Evolutionary conservation across 2,797 vertebrate species (phyloP), one percentile per base, ranked within the genome.

Genomic region (Galaxias olidus): DNA sequence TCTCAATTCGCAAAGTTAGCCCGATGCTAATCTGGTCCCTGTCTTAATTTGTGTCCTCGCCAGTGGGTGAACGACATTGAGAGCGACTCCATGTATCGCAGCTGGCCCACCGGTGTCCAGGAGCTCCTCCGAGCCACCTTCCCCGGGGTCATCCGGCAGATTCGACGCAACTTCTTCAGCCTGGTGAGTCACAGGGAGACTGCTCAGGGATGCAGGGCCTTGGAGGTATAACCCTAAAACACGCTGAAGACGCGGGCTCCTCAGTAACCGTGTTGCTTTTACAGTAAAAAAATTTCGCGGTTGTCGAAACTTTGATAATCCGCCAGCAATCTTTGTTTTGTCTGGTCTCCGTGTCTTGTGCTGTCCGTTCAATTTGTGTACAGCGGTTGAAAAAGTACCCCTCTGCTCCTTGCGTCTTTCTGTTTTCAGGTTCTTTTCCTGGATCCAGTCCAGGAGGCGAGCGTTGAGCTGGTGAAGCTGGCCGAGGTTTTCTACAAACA

Each of bases 61-160:
- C 65, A 99, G 97, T 99, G 98, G 98, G 72, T 96, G 66, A 99
- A 98, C 84, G 92, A 98, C 76, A 92, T 99, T 72, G 98, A 99
- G 89, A 94, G 88, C 65, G 98, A 98, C 85, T 74, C 78, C 1
- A 84, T 89, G 54, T 99, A 98, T 68, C 84, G 81, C 40, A 88
- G 83, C 13, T 99, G 98, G 98, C 92, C 97, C 61, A 65, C 90
- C 48, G 94, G 93, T 76, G 88, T 93, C 54, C 94, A 95, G 74
- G 96, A 98, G 52, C 92, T 99, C 60, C 90, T 98, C 57, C 91
- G 94, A 69, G 93, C 95, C 14, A 76, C 93, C 0, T 95, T 95
- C 84, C 93, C 95, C 4, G 95, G 93, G 74, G 93, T 92, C 79
- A 93, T 98, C 78, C 93, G 94, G 53, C 93, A 94, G 76, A 91